These are phyloP conservation scores for Apogon hyalosoma DNA, from an alignment of 2,797 vertebrate genomes.

Conservation along the genomic window DNA sequence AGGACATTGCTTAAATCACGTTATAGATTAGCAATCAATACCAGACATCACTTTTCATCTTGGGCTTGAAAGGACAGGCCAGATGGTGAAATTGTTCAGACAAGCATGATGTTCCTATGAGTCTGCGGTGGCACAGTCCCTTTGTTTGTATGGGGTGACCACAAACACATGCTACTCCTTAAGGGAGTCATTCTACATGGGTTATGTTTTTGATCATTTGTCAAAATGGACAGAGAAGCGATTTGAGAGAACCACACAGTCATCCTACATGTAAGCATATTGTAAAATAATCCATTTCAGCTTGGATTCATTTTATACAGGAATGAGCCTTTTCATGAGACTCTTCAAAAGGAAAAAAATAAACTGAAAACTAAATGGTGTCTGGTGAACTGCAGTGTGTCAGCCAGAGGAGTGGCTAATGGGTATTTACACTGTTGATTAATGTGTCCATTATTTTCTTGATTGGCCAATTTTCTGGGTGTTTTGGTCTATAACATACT, in stretches of 20 bases:
- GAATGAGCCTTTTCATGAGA: background rate
- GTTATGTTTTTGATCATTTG: conserved; percentile 64
- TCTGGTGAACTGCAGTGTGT: conserved; percentile 24
- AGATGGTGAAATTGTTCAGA: conserved; percentile 59
- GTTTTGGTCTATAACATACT: too few species aligned
- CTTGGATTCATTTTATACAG: conserved; percentile 36
- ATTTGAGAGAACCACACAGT: conserved; percentile 49
- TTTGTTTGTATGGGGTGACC: conserved; percentile 65
- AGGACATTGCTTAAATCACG: conserved; percentile 55
- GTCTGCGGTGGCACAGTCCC: conserved; percentile 33
- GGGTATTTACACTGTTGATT: too few species aligned
- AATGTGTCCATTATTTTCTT: too few species aligned
- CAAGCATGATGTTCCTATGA: conserved; percentile 47
- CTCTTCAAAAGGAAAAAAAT: conserved; percentile 13
- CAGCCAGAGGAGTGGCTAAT: background rate
- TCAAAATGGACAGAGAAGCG: conserved; percentile 49
- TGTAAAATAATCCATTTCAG: conserved; percentile 57
- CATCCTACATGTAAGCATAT: conserved; percentile 25
- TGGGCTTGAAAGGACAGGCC: conserved; percentile 63
- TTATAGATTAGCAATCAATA: conserved; percentile 72
- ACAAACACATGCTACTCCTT: conserved; percentile 74
- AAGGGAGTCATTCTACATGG: conserved; percentile 38
- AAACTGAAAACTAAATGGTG: conserved; percentile 15
- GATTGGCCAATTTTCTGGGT: too few species aligned
- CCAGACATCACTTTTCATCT: conserved; percentile 61